phyloP scores from a whole-genome alignment of 2,113 vertebrate genomes.

The Lasiurus borealis region DNA sequence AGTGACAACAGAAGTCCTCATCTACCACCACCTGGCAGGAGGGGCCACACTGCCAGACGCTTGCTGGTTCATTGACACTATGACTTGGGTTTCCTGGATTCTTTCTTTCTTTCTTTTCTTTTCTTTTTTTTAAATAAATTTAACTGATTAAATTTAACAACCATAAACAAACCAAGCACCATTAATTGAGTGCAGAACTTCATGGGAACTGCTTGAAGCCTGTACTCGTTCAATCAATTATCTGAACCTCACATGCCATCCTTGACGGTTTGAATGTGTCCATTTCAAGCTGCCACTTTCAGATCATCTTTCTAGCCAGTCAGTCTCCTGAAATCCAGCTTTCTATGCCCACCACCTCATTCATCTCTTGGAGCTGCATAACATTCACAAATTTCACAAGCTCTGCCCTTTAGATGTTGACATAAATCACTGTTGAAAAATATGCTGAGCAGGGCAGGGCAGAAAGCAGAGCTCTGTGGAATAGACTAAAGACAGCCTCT shows the following conservation, averaged over 20 bases:
- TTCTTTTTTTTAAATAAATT: background rate
- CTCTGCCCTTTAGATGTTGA: background rate
- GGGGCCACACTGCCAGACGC: background rate
- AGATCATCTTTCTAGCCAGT: background rate
- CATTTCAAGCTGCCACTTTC: background rate
- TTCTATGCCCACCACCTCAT: background rate
- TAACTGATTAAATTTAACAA: background rate
- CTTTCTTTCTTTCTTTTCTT: background rate
- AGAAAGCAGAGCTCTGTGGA: background rate
- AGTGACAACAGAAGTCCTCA: background rate
- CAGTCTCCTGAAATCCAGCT: background rate
- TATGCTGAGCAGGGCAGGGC: background rate
- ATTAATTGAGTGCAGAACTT: background rate
- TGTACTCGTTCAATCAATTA: background rate
- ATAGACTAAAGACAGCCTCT: background rate
- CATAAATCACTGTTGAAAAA: background rate
- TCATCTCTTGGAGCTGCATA: fast-evolving
- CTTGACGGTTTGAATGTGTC: background rate
- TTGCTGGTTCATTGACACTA: background rate
- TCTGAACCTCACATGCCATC: background rate
- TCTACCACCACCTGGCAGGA: background rate
- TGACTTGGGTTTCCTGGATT: background rate
- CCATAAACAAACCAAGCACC: background rate
- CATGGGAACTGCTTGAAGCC: background rate
- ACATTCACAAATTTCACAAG: background rate